Evolutionary conservation across 2,797 vertebrate species (phyloP).

Genomic region (Astyanax mexicanus): DNA sequence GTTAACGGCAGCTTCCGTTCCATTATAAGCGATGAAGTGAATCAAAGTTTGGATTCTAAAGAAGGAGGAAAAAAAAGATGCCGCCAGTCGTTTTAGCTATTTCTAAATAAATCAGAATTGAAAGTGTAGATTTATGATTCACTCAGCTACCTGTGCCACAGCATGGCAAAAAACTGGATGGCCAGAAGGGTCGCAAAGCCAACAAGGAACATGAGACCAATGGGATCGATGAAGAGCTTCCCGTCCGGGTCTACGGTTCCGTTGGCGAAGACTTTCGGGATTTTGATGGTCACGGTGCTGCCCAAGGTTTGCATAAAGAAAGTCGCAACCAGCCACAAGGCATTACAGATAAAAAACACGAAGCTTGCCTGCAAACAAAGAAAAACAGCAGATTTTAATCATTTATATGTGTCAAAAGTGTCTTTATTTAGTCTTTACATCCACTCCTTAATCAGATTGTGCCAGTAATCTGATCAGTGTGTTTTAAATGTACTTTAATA

Average conservation of each 20-base stretch:
- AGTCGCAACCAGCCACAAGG: conserved; percentile 84
- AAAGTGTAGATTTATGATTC: too few relatives aligned
- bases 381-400: neutral
- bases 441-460: too few relatives aligned
- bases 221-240: conserved; percentile 63
- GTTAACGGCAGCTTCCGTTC: conserved; percentile 56
- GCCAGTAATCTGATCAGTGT: too few relatives aligned
- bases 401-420: too few relatives aligned
- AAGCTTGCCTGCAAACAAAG: conserved; percentile 74
- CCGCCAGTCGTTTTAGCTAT: neutral
- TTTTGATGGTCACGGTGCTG: conserved; percentile 75
- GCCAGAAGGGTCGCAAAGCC: conserved; percentile 65
- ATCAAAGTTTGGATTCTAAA: conserved; percentile 69
- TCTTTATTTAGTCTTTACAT: too few relatives aligned
- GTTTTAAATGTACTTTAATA: too few relatives aligned
- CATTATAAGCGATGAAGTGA: conserved; percentile 69
- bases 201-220: conserved; percentile 75
- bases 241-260: neutral
- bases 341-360: conserved; percentile 83
- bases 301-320: conserved; percentile 83
- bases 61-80: neutral
- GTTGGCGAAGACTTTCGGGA: conserved; percentile 68
- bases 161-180: conserved; percentile 77
- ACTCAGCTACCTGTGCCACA: conserved; percentile 76
- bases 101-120: neutral